phyloP scores from a whole-genome alignment of 1,140 invertebrate species.

The Drosophila ironensis region DNA sequence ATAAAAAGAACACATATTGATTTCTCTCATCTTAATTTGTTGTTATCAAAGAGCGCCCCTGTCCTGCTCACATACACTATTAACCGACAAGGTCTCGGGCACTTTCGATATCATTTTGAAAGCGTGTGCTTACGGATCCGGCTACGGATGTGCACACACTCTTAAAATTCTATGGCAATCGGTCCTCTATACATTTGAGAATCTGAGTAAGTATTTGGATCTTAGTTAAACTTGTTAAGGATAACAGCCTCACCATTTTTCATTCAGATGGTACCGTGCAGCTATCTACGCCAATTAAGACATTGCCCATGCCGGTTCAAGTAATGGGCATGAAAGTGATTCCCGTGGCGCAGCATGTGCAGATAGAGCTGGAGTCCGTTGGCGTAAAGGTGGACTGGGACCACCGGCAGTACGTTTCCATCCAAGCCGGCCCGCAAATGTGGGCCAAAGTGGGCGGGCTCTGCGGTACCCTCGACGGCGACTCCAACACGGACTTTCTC shows the following conservation, averaged over 20 bases:
- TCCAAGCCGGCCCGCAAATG: conserved; percentile 86
- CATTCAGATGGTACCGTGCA: conserved; percentile 83
- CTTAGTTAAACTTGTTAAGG: neutral
- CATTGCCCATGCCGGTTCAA: conserved; percentile 86
- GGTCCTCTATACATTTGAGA: conserved; percentile 86
- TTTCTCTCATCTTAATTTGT: neutral
- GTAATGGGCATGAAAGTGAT: conserved; percentile 87
- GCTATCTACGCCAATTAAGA: conserved; percentile 83
- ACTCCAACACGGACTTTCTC: conserved; percentile 87
- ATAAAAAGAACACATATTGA: neutral
- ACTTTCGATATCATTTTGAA: conserved; percentile 86
- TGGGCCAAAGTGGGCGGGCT: conserved; percentile 91
- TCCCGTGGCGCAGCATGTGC: conserved; percentile 86
- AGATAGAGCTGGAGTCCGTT: conserved; percentile 86
- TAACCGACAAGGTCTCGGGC: conserved; percentile 85
- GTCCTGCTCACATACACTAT: conserved; percentile 86
- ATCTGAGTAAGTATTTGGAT: conserved; percentile 76
- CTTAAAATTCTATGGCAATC: conserved; percentile 87
- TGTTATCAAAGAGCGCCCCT: conserved; percentile 84
- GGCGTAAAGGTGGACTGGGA: conserved; percentile 91
- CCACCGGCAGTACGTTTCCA: conserved; percentile 84
- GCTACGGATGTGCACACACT: conserved; percentile 83
- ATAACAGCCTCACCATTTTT: neutral
- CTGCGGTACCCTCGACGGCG: conserved; percentile 90
- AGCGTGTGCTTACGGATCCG: conserved; percentile 83